A percentile compares a stretch with the other conserved stretches of the same genome.
These are phyloP conservation scores for Taphrorychus bicolor DNA, from an alignment of 2,888 invertebrate species.

Conservation along the genomic window DNA sequence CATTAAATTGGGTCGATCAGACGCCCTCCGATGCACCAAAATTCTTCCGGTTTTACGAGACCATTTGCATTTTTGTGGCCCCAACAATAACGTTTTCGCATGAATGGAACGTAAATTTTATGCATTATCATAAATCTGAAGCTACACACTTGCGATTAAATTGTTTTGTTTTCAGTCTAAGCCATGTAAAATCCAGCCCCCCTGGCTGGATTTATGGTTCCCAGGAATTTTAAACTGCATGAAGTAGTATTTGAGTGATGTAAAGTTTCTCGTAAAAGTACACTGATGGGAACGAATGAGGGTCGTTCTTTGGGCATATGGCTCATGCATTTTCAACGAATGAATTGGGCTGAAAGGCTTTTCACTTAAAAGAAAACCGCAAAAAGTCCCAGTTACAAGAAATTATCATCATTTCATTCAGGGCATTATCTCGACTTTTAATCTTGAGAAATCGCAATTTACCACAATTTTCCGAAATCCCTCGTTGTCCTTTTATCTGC, in stretches of 20 bases:
- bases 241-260: conserved; percentile 20
- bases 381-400: not conserved
- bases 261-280: conserved; percentile 11
- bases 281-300: conserved; percentile 17
- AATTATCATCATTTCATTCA: conserved; percentile 7
- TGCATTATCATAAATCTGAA: conserved; percentile 34
- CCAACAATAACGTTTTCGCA: conserved; percentile 34
- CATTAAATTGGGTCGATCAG: conserved; percentile 35
- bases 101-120: conserved; percentile 36
- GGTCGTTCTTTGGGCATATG: not conserved
- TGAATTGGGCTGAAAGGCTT: not conserved
- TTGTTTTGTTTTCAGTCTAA: conserved; percentile 31
- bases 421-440: conserved; percentile 17
- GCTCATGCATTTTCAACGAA: not conserved
- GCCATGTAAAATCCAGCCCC: conserved; percentile 22
- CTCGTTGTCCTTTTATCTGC: conserved; percentile 27
- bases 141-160: conserved; percentile 33
- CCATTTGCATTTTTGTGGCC: conserved; percentile 38
- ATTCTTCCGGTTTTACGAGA: conserved; percentile 29
- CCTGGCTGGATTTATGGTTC: conserved; percentile 20
- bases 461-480: conserved; percentile 41
- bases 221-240: conserved; percentile 34
- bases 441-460: conserved; percentile 38
- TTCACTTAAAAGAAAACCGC: conserved; percentile 3
- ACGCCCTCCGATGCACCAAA: conserved; percentile 33